These are phyloP conservation scores for Psylliodes chrysocephalus DNA, from an alignment of 2,888 invertebrate genomes.

Conservation along the genomic window DNA sequence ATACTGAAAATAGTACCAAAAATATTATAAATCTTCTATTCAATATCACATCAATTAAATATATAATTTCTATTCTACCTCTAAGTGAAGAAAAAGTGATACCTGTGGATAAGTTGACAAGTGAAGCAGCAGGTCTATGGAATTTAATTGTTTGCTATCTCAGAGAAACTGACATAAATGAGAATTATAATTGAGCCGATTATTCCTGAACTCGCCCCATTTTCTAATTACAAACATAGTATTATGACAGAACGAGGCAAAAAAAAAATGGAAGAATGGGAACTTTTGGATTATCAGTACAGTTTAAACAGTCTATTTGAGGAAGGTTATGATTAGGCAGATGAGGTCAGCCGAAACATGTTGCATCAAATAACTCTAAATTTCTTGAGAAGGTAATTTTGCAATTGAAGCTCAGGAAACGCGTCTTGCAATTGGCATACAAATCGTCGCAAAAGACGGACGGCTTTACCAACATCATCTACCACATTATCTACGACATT, in stretches of 20 bases:
- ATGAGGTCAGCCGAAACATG: constrained; percentile 62
- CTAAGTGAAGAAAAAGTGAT: constrained; percentile 62
- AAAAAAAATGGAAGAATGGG: constrained; percentile 50
- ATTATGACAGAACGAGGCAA: constrained; percentile 34
- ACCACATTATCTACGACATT: constrained; percentile 53
- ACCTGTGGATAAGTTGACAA: constrained; percentile 60
- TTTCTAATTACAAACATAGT: constrained; percentile 67
- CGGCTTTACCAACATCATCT: constrained; percentile 49
- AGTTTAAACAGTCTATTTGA: constrained; percentile 68
- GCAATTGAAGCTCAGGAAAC: constrained; percentile 43
- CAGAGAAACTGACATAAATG: constrained; percentile 56
- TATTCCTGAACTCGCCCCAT: constrained; percentile 68
- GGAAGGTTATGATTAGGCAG: constrained; percentile 67
- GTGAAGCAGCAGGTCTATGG: constrained; percentile 69
- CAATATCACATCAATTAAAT: constrained; percentile 58
- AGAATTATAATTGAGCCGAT: constrained; percentile 65
- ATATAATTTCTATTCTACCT: constrained; percentile 61
- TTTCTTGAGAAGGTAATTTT: constrained; percentile 42
- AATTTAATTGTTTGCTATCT: constrained; percentile 65
- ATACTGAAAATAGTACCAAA: constrained; percentile 67
- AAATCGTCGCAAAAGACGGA: constrained; percentile 45
- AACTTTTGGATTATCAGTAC: constrained; percentile 62
- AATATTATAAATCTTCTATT: constrained; percentile 68
- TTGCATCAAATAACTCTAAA: constrained; percentile 42
- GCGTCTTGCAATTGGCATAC: constrained; percentile 46